Conservation (phyloP, 1,140 invertebrate species). For the Lineus longissimus region DNA sequence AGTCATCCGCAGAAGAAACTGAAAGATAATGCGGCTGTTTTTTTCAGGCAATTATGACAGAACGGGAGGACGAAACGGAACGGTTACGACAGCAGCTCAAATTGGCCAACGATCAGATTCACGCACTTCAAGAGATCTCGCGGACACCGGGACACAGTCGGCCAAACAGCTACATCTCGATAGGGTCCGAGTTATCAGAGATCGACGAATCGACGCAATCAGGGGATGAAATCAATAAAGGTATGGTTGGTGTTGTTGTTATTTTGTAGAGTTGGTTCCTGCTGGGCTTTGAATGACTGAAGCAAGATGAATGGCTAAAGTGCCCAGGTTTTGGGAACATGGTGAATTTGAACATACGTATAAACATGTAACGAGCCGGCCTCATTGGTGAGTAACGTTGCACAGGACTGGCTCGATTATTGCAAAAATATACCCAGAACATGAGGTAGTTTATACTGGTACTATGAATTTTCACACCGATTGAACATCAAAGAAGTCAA, state of each 20-base stretch:
- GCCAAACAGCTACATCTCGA: conserved; percentile 26
- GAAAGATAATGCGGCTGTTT: not conserved
- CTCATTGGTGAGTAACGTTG: no score
- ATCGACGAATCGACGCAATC: not conserved
- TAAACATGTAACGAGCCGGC: no score
- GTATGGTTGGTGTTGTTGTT: not conserved
- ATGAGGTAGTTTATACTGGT: no score
- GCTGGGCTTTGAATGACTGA: no score
- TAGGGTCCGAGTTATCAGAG: conserved; percentile 23
- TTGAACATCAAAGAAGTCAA: no score
- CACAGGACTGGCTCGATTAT: no score
- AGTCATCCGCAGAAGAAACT: no score
- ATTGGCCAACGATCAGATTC: conserved; percentile 67
- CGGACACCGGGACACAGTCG: conserved; percentile 24
- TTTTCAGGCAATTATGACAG: conserved; percentile 66
- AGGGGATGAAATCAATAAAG: not conserved
- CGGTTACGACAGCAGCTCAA: conserved; percentile 68
- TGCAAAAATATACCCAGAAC: no score
- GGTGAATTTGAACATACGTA: no score
- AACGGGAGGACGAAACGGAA: conserved; percentile 72
- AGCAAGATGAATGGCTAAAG: no score
- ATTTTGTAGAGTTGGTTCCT: not conserved
- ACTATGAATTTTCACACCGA: no score
- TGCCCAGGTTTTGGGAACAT: no score
- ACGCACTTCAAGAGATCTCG: conserved; percentile 52